Evolutionary conservation across 1,140 invertebrate species (phyloP).

Genomic region (Pseudomyrmex pallidus): DNA sequence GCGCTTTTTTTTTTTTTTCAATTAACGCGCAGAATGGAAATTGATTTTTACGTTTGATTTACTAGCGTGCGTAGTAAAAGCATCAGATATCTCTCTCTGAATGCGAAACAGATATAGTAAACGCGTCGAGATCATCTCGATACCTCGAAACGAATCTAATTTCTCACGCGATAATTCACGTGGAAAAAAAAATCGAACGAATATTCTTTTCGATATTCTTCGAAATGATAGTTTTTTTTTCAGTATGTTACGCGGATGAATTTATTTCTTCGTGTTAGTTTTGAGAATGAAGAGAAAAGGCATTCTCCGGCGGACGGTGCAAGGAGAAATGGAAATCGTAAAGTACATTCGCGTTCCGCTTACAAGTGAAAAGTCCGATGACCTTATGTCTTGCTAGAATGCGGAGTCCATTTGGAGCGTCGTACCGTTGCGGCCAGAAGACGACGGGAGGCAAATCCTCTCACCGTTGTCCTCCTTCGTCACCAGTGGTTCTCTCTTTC

Average conservation of each 20-base stretch:
- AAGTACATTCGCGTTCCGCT: constrained; percentile 28
- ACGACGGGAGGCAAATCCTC: constrained; percentile 50
- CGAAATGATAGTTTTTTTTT: background rate
- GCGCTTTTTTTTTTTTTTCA: no score
- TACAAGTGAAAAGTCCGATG: constrained; percentile 49
- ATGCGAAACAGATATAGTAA: no score
- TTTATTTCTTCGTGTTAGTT: background rate
- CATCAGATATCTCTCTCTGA: no score
- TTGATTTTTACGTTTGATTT: no score
- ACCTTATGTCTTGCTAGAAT: constrained; percentile 55
- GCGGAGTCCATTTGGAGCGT: constrained; percentile 68
- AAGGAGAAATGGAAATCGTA: background rate
- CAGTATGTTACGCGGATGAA: background rate
- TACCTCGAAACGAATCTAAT: no score
- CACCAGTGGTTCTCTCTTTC: background rate
- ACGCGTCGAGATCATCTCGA: no score
- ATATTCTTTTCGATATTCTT: background rate
- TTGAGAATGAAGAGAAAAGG: background rate
- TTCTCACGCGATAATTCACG: no score
- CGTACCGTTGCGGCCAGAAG: constrained; percentile 42
- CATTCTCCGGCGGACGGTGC: background rate
- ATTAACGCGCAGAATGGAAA: no score
- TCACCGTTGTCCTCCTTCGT: constrained; percentile 26
- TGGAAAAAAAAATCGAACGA: background rate
- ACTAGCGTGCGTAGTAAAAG: no score